Conservation (phyloP, 2,113 vertebrate species). For the Crypturellus undulatus region DNA sequence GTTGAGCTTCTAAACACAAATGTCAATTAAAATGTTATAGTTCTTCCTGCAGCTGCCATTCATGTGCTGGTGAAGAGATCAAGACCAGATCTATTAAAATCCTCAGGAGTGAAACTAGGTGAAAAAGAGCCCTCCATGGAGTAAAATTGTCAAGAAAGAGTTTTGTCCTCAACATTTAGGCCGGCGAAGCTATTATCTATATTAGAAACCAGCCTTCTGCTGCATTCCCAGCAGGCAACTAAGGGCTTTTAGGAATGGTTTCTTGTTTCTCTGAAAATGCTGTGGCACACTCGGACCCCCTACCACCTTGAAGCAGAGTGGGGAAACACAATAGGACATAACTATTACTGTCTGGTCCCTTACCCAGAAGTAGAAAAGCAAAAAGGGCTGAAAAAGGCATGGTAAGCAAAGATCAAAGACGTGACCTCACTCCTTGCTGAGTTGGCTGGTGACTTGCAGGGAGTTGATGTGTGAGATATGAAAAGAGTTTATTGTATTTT, state of each 20-base stretch:
- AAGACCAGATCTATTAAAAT: constrained; percentile 37
- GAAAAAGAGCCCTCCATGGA: background rate
- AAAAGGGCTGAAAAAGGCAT: background rate
- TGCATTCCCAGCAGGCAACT: background rate
- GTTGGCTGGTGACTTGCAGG: background rate
- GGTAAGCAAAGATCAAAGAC: background rate
- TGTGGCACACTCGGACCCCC: background rate
- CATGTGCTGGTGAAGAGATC: constrained; percentile 20
- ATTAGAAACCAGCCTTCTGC: background rate
- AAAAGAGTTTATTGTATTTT: background rate
- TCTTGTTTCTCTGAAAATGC: background rate
- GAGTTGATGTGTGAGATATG: background rate
- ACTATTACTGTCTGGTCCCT: background rate
- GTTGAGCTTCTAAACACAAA: constrained; percentile 49
- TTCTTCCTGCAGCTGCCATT: constrained; percentile 56
- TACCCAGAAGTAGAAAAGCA: background rate
- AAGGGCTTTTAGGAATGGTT: background rate
- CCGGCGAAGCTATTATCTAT: background rate
- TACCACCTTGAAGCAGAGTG: background rate
- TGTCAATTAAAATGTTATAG: constrained; percentile 54
- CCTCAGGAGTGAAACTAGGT: background rate
- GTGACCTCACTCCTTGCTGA: background rate
- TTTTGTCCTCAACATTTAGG: background rate
- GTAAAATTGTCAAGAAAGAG: background rate
- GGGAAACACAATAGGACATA: background rate